phyloP scores from a whole-genome alignment of 2,888 invertebrate species.

The Drosophila leonis region DNA sequence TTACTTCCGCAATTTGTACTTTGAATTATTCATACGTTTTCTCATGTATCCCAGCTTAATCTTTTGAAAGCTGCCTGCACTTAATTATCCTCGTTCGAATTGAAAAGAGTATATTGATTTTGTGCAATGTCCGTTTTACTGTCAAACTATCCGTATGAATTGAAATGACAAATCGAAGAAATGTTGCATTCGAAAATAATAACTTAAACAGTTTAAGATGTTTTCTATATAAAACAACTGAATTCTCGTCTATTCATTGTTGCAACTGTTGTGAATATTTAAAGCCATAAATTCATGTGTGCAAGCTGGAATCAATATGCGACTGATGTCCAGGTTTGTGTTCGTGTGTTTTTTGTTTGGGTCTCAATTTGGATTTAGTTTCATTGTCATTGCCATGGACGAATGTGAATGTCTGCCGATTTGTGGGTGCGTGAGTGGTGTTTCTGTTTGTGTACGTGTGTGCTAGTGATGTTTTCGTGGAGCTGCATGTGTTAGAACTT shows the following conservation, averaged over 20 bases:
- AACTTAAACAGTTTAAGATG: too few relatives aligned
- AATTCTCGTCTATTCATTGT: not conserved
- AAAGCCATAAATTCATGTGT: not conserved
- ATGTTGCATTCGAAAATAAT: not conserved
- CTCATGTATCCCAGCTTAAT: not conserved
- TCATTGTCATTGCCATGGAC: slow-evolving; percentile 18
- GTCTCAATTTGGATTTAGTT: slow-evolving; percentile 20
- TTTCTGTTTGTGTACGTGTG: not conserved
- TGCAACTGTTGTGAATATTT: not conserved
- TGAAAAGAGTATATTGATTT: not conserved
- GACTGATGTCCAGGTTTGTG: not conserved
- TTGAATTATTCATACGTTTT: not conserved
- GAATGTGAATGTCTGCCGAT: too few relatives aligned
- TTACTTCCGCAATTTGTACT: not conserved
- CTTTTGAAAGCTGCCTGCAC: not conserved
- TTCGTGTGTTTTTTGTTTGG: slow-evolving; percentile 1
- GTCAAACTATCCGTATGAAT: too few relatives aligned
- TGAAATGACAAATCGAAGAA: too few relatives aligned
- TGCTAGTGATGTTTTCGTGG: not conserved
- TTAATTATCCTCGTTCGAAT: not conserved
- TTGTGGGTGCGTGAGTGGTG: not conserved
- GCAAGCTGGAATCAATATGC: slow-evolving; percentile 25
- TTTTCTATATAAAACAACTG: not conserved
- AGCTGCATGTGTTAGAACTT: not conserved
- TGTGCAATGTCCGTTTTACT: not conserved